Evolutionary conservation across 2,797 vertebrate genomes (phyloP).

Genomic region (Molossus molossus): DNA sequence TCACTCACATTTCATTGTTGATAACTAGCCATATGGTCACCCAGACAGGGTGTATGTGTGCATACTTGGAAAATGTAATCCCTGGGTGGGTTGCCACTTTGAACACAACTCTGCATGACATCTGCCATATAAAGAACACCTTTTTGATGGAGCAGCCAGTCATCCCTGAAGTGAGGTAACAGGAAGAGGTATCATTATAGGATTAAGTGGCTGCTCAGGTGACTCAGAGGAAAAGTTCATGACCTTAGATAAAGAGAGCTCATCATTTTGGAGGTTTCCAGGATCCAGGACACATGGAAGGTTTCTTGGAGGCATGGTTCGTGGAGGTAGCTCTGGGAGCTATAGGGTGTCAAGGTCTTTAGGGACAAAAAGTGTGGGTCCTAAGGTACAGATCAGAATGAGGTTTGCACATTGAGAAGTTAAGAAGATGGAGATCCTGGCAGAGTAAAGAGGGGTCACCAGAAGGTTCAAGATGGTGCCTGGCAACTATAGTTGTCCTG

Average conservation of each 20-base stretch:
- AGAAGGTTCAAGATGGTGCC: background rate
- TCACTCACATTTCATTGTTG: background rate
- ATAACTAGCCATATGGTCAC: background rate
- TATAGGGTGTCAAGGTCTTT: background rate
- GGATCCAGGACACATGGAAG: background rate
- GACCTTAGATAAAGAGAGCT: background rate
- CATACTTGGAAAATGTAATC: background rate
- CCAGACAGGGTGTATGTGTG: background rate
- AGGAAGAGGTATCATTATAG: constrained; percentile 8
- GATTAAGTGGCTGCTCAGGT: background rate
- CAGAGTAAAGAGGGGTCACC: background rate
- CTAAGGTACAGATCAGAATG: background rate
- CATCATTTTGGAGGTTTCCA: background rate
- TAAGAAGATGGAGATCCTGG: background rate
- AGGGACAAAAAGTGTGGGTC: background rate
- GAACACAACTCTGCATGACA: background rate
- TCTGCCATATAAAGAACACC: background rate
- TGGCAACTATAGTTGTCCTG: background rate
- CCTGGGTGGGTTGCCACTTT: background rate
- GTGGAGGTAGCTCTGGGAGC: background rate
- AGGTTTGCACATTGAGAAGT: background rate
- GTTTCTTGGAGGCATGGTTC: background rate
- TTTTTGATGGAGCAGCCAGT: background rate
- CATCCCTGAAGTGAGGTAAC: background rate
- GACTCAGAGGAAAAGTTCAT: background rate